A percentile compares a stretch with the other conserved stretches of the same genome.
Conservation (phyloP, 2,888 invertebrate species). For the Pristionchus exspectatus region DNA sequence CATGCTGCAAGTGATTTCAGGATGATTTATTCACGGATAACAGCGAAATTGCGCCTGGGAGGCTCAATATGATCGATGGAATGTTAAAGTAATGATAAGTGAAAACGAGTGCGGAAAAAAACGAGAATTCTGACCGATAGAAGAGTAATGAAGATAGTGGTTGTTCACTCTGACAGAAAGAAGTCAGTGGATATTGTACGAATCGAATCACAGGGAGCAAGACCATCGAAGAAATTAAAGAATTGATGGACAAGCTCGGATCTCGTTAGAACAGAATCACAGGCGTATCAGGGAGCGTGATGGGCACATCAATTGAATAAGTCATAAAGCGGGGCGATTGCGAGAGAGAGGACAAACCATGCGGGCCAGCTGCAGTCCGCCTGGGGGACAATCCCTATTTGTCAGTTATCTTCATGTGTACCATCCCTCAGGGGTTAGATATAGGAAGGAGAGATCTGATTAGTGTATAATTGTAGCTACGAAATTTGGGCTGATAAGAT, state of each 20-base stretch:
- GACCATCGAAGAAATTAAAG: background rate
- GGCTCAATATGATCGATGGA: no score
- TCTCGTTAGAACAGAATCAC: background rate
- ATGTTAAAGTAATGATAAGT: no score
- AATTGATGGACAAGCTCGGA: no score
- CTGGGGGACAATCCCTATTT: background rate
- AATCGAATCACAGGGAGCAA: no score
- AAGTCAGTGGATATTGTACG: no score
- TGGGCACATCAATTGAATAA: conserved; percentile 21
- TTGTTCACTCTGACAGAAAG: no score
- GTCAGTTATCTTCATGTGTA: conserved; percentile 22
- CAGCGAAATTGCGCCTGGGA: no score
- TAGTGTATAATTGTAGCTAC: background rate
- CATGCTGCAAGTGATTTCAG: background rate
- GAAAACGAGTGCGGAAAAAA: no score
- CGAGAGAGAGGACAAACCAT: background rate
- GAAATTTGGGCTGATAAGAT: no score
- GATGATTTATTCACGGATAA: background rate
- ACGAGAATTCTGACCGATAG: no score
- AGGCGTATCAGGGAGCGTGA: background rate
- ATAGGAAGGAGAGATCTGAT: background rate
- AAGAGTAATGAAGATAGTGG: no score
- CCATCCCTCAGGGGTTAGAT: background rate
- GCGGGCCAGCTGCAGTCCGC: conserved; percentile 9
- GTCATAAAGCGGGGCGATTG: background rate